phyloP scores from a whole-genome alignment of 2,113 vertebrate species.

The Xenopus borealis region DNA sequence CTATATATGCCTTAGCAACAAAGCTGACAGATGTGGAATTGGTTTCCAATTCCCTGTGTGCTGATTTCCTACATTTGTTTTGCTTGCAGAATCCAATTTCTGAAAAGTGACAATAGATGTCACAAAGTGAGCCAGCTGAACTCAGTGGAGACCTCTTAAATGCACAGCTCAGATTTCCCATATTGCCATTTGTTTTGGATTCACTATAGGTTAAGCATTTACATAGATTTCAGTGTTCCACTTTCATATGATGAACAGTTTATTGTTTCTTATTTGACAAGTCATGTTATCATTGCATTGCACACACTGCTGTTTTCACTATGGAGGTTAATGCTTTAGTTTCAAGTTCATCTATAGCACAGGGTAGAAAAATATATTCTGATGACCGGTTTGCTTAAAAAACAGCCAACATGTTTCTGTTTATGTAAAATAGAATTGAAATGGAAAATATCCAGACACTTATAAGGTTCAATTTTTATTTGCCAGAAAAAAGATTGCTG shows the following conservation, averaged over 20 bases:
- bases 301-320: constrained; percentile 23
- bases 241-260: constrained; percentile 44
- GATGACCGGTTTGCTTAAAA: constrained; percentile 29
- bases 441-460: constrained; percentile 44
- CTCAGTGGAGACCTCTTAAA: constrained; percentile 49
- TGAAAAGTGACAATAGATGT: constrained; percentile 59
- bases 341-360: constrained; percentile 46
- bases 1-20: constrained; percentile 41
- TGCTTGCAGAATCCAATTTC: constrained; percentile 60
- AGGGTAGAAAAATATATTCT: constrained; percentile 30
- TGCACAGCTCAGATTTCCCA: constrained; percentile 32
- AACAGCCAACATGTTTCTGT: constrained; percentile 36
- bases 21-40: constrained; percentile 56
- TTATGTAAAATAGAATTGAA: constrained; percentile 53
- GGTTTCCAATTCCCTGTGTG: constrained; percentile 62
- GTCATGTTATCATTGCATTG: constrained; percentile 41
- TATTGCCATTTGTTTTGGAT: constrained; percentile 36
- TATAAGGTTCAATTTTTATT: neutral
- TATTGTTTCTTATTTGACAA: constrained; percentile 42
- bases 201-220: constrained; percentile 34
- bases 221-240: constrained; percentile 21
- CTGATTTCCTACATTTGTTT: constrained; percentile 57
- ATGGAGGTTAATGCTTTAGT: constrained; percentile 40
- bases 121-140: constrained; percentile 50
- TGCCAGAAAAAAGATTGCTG: neutral